phyloP scores from a whole-genome alignment of 2,113 vertebrate species.

The Sardina pilchardus region DNA sequence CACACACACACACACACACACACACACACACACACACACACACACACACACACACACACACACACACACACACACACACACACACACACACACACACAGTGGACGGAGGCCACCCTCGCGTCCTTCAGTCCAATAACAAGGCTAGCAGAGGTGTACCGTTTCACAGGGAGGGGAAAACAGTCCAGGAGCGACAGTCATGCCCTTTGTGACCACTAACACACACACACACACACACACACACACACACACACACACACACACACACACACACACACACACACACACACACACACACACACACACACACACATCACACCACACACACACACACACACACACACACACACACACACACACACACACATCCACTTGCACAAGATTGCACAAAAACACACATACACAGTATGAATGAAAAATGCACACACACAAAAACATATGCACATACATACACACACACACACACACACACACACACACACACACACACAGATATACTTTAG shows the following conservation, averaged over 20 bases:
- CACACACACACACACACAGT: constrained; percentile 16
- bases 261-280: background rate
- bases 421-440: background rate
- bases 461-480: background rate
- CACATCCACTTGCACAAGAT: background rate
- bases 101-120: constrained; percentile 17
- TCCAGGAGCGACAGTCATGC: background rate
- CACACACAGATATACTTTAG: no score
- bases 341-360: background rate
- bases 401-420: background rate
- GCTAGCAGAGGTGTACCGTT: constrained; percentile 20
- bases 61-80: no score
- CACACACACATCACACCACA: background rate
- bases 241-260: constrained; percentile 1
- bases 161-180: background rate
- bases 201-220: constrained; percentile 12
- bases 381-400: background rate
- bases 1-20: no score
- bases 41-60: background rate
- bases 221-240: background rate
- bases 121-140: constrained; percentile 31
- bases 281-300: background rate
- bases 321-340: background rate
- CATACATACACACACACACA: background rate
- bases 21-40: constrained; percentile 8